Percentiles rank a stretch among this genome's conserved stretches.
phyloP scores from a whole-genome alignment of 1,140 invertebrate species.

The Platorchestia sp. region DNA sequence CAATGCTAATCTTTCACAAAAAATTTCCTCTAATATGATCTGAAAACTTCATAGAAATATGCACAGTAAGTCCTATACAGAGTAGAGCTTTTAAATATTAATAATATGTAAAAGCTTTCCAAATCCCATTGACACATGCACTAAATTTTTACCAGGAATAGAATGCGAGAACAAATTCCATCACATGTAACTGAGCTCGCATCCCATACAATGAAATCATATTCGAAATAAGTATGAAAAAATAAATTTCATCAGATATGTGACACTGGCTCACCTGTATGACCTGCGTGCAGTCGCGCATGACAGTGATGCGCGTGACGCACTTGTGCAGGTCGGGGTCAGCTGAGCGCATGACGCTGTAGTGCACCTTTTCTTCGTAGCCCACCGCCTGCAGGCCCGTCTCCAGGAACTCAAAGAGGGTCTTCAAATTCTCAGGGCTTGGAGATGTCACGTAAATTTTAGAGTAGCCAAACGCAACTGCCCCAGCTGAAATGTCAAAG shows the following conservation, averaged over 20 bases:
- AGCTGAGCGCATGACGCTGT: slow-evolving; percentile 94
- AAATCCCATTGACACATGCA: too few relatives aligned
- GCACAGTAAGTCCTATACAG: too few relatives aligned
- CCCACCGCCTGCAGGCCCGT: slow-evolving; percentile 96
- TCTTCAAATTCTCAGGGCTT: slow-evolving; percentile 97
- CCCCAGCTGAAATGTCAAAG: slow-evolving; percentile 74
- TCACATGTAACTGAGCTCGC: background rate
- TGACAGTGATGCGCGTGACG: slow-evolving; percentile 92
- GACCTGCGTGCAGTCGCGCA: slow-evolving; percentile 93
- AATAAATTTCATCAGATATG: too few relatives aligned
- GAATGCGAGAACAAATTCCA: too few relatives aligned
- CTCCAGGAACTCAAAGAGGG: slow-evolving; percentile 97
- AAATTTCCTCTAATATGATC: too few relatives aligned
- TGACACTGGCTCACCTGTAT: slow-evolving; percentile 82
- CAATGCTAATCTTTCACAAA: too few relatives aligned
- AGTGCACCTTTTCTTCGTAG: slow-evolving; percentile 97
- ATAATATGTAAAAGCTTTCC: too few relatives aligned
- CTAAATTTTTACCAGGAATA: too few relatives aligned
- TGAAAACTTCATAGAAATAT: too few relatives aligned
- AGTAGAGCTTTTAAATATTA: too few relatives aligned
- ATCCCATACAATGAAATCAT: too few relatives aligned
- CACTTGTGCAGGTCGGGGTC: slow-evolving; percentile 98
- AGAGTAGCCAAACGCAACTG: slow-evolving; percentile 90
- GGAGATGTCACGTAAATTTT: slow-evolving; percentile 99
- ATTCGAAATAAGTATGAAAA: too few relatives aligned